Conservation (phyloP, 2,888 invertebrate species). For the Apodemia zela region DNA sequence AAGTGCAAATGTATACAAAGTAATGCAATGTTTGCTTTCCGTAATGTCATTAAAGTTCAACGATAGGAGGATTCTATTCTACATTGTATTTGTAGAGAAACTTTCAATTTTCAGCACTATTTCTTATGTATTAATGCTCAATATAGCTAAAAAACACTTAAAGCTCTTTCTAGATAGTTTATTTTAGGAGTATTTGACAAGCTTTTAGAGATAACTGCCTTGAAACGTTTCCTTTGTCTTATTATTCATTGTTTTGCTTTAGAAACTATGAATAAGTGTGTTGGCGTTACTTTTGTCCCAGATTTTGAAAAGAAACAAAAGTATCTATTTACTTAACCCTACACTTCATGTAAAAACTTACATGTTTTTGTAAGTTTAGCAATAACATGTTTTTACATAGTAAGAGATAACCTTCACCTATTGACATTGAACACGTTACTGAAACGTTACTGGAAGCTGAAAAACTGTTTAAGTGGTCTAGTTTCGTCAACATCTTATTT, state of each 20-base stretch:
- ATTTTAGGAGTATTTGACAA: constrained; percentile 65
- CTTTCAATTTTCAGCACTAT: constrained; percentile 34
- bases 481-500: no score
- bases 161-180: constrained; percentile 44
- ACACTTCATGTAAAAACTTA: not conserved
- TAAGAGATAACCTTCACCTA: no score
- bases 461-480: no score
- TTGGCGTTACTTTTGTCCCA: constrained; percentile 27
- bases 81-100: not conserved
- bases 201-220: constrained; percentile 68
- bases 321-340: not conserved
- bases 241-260: constrained; percentile 63
- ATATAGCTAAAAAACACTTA: constrained; percentile 29
- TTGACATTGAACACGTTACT: no score
- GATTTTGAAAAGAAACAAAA: not conserved
- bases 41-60: constrained; percentile 35
- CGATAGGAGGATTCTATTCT: constrained; percentile 11
- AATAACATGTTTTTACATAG: no score
- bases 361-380: not conserved
- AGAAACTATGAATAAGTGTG: constrained; percentile 50
- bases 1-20: constrained; percentile 30
- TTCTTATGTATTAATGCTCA: constrained; percentile 35
- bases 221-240: constrained; percentile 66
- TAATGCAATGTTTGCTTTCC: constrained; percentile 38
- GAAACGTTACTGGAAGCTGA: no score